phyloP scores from a whole-genome alignment of 2,888 invertebrate genomes.

The Sinodicranocentrus sp. region DNA sequence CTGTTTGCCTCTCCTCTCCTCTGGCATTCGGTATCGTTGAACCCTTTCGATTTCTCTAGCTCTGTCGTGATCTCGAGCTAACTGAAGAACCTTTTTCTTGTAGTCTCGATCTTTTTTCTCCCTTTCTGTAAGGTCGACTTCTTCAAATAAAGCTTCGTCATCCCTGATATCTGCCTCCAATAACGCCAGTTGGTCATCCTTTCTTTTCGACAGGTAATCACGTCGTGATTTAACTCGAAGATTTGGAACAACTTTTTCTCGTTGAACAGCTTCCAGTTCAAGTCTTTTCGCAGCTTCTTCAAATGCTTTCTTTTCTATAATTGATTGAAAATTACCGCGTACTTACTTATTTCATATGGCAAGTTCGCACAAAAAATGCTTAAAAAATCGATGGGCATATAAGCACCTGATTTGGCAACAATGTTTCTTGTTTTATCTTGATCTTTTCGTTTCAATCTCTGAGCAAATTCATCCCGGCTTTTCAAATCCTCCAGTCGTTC shows the following conservation, averaged over 20 bases:
- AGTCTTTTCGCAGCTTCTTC: slow-evolving; percentile 93
- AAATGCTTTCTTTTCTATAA: slow-evolving; percentile 83
- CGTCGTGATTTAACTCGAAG: slow-evolving; percentile 93
- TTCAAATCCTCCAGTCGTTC: slow-evolving; percentile 89
- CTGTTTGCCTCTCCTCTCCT: slow-evolving; percentile 79
- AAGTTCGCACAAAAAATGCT: no score
- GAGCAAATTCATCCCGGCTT: slow-evolving; percentile 96
- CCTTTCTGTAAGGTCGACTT: slow-evolving; percentile 89
- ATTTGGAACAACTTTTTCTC: slow-evolving; percentile 91
- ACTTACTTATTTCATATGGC: no score
- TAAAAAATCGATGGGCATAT: background rate
- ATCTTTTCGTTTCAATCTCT: slow-evolving; percentile 92
- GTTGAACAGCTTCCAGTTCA: slow-evolving; percentile 91
- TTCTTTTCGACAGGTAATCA: slow-evolving; percentile 96
- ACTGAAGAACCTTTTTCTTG: slow-evolving; percentile 91
- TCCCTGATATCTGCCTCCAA: slow-evolving; percentile 96
- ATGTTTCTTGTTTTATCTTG: slow-evolving; percentile 92
- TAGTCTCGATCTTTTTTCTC: slow-evolving; percentile 92
- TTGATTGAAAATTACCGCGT: slow-evolving; percentile 1
- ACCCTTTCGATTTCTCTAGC: slow-evolving; percentile 95
- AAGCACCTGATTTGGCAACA: slow-evolving; percentile 80
- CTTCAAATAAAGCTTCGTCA: slow-evolving; percentile 96
- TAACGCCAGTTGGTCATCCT: slow-evolving; percentile 97
- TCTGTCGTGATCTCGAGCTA: slow-evolving; percentile 97
- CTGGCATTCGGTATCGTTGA: slow-evolving; percentile 96